Base-by-base conservation (phyloP, 2,113 vertebrate genomes). In the Thymallus thymallus region DNA sequence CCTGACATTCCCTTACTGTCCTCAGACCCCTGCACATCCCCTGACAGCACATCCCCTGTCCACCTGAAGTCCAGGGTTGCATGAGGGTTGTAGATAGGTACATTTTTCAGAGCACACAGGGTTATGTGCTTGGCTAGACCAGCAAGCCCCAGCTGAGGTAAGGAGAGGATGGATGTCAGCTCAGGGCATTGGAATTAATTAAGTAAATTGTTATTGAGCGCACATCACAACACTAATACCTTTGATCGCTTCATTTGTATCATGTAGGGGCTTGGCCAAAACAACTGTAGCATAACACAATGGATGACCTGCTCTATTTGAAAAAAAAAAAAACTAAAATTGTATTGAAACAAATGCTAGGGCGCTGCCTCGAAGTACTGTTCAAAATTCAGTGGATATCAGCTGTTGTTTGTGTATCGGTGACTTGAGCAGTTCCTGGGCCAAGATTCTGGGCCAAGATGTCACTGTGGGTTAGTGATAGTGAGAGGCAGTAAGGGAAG, bases 31-130 rank as follows among this genome's bases (percentile, higher is more conserved):
- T 83, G 93, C 93, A 88, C 95, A 91, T 92, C 93, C 84, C 82
- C 91, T 96, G 97, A 98, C 96, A 98, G 95, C 94, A n/a, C n/a
- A n/a, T n/a, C n/a, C n/a, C n/a, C 95, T 95, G 94, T 95, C 93
- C 93, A n/a, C 86, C 90, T 95, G 91, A 94, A 93, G 94, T 95
- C 96, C 95, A 95, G n/a, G n/a, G n/a, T 97, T 99, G 96, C 97
- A 98, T 98, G 96, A 96, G 96, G 95, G 95, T 96, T 97, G 95
- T 95, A 96, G 95, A 98, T 97, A 98, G 91, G 94, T 96, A 94
- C 96, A 97, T 98, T 96, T 98, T 98, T 95, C 95, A 96, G 94
- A 95, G 95, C 95, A 98, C 94, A 95, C 91, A 95, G 94, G 92
- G 90, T 99, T 98, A 98, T 96, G 94, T 93, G 95, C 95, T 95